phyloP scores from a whole-genome alignment of 2,113 vertebrate species.

The Mustela nigripes region DNA sequence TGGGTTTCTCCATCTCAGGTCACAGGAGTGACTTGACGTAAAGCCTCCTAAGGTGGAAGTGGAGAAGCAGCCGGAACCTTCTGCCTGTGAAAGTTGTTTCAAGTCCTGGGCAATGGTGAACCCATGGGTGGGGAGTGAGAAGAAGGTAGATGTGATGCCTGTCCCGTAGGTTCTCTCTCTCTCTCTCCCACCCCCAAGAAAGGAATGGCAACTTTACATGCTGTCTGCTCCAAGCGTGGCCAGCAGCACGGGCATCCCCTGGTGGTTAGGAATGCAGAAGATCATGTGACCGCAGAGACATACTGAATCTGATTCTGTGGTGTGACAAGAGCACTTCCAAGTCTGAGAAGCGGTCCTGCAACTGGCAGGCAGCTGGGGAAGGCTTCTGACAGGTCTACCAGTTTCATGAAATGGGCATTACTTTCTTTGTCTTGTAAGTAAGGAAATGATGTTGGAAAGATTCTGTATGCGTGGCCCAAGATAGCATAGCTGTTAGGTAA shows the following conservation, averaged over 20 bases:
- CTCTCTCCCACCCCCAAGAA: neutral
- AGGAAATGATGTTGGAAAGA: neutral
- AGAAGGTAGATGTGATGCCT: neutral
- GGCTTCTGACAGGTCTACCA: neutral
- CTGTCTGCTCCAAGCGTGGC: neutral
- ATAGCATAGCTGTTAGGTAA: neutral
- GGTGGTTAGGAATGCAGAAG: neutral
- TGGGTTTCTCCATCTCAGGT: neutral
- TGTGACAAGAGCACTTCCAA: neutral
- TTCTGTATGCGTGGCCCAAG: neutral
- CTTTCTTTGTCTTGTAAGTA: neutral
- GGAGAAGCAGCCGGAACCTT: neutral
- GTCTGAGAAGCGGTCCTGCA: neutral
- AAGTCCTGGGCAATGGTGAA: neutral
- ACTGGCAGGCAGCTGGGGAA: accelerated
- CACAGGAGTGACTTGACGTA: neutral
- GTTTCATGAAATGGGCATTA: neutral
- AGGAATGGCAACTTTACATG: neutral
- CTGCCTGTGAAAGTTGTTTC: neutral
- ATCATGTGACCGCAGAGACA: neutral
- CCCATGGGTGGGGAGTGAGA: neutral
- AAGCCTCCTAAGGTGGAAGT: neutral
- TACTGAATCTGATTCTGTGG: accelerated
- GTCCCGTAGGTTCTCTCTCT: no score
- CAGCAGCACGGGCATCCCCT: neutral